A percentile compares a stretch with the other conserved stretches of the same genome.
These are phyloP conservation scores for Recurvirostra avosetta DNA, from an alignment of 2,113 vertebrate genomes.

Conservation along the genomic window DNA sequence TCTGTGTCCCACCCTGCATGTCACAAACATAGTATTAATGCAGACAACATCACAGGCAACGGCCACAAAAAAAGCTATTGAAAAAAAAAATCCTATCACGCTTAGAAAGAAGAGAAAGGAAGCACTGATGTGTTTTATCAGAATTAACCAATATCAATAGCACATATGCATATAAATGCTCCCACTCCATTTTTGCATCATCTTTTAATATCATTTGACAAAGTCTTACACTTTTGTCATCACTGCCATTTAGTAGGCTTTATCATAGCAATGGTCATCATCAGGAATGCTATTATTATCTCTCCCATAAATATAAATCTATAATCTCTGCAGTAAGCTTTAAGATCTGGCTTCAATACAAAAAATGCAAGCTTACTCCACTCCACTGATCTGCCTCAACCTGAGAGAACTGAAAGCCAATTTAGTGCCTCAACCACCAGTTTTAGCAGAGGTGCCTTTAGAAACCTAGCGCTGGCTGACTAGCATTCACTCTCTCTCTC, in stretches of 20 bases:
- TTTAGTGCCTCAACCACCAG: background rate
- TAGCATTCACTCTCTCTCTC: slow-evolving; percentile 3
- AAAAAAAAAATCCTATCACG: background rate
- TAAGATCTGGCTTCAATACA: background rate
- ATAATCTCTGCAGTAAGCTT: background rate
- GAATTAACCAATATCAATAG: background rate
- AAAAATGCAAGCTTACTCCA: background rate
- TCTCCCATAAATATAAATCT: background rate
- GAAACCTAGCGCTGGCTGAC: background rate
- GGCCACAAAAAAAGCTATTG: background rate
- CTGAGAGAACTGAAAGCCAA: background rate
- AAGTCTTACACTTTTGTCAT: background rate
- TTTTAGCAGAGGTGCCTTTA: background rate
- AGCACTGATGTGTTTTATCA: background rate
- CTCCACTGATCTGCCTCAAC: background rate
- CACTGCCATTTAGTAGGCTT: background rate
- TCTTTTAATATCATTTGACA: background rate
- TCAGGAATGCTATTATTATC: background rate
- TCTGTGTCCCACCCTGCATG: background rate
- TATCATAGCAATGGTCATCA: background rate
- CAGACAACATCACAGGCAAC: background rate
- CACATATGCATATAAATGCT: background rate
- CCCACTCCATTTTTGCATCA: background rate
- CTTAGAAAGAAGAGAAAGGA: background rate
- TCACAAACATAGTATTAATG: background rate